These are phyloP conservation scores for Phalloptychus januarius DNA, from an alignment of 2,797 vertebrate species.

Conservation along the genomic window DNA sequence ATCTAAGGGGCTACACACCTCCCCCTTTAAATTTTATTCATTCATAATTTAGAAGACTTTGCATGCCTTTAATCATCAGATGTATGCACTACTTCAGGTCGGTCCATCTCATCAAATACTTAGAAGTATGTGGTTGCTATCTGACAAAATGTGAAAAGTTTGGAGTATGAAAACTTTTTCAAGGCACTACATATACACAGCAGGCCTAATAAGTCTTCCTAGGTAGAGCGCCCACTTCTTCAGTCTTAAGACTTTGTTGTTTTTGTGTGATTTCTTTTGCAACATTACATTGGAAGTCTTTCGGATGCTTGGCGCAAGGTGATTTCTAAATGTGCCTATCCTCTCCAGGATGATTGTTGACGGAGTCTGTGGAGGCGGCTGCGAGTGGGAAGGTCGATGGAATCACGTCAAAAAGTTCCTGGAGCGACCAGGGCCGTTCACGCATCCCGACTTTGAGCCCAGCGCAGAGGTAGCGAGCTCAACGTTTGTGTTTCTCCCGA, in stretches of 20 bases:
- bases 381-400: conserved; percentile 94
- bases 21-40: background rate
- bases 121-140: background rate
- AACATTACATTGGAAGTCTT: background rate
- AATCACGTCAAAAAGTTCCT: conserved; percentile 95
- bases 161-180: background rate
- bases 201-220: background rate
- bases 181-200: background rate
- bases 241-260: background rate
- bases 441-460: conserved; percentile 95
- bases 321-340: conserved; percentile 16
- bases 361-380: conserved; percentile 85
- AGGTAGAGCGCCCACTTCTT: background rate
- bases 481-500: background rate
- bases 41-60: background rate
- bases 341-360: conserved; percentile 93
- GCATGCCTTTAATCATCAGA: background rate
- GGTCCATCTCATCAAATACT: background rate
- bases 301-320: conserved; percentile 1
- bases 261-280: conserved; percentile 22
- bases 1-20: no score
- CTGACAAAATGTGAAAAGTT: background rate
- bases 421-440: conserved; percentile 93
- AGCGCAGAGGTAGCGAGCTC: conserved; percentile 88
- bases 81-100: background rate